Percentiles rank a stretch among this genome's conserved stretches.
phyloP scores from a whole-genome alignment of 2,113 vertebrate species.

The Mustela lutreola region DNA sequence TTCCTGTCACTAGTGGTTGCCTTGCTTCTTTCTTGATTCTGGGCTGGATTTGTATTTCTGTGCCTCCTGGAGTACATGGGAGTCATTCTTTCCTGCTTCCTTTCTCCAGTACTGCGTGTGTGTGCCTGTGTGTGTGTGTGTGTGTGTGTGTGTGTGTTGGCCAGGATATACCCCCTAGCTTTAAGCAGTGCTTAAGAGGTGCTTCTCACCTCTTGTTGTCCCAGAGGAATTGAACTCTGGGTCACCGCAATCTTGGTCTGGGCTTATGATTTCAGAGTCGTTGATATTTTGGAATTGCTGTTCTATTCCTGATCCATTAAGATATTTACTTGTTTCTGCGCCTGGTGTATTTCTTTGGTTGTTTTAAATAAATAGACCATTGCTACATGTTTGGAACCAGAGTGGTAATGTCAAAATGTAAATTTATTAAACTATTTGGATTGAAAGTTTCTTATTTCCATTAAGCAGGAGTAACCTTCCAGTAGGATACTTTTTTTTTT shows the following conservation, averaged over 20 bases:
- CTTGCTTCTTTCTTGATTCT: background rate
- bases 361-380: constrained; percentile 62
- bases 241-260: background rate
- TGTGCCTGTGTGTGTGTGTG: background rate
- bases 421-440: constrained; percentile 48
- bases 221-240: background rate
- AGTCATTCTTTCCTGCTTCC: background rate
- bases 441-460: constrained; percentile 42
- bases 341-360: background rate
- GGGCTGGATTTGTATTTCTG: background rate
- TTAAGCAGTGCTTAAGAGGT: background rate
- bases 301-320: constrained; percentile 11
- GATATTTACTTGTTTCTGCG: constrained; percentile 15
- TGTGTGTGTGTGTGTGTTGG: no score
- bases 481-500: background rate
- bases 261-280: background rate
- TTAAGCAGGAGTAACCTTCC: background rate
- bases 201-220: background rate
- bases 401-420: constrained; percentile 33
- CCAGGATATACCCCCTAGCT: background rate
- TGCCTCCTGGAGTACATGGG: background rate
- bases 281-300: background rate
- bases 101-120: background rate
- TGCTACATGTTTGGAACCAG: background rate
- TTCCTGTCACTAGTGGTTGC: background rate